phyloP scores from a whole-genome alignment of 2,888 invertebrate species.

The Sipha maydis region DNA sequence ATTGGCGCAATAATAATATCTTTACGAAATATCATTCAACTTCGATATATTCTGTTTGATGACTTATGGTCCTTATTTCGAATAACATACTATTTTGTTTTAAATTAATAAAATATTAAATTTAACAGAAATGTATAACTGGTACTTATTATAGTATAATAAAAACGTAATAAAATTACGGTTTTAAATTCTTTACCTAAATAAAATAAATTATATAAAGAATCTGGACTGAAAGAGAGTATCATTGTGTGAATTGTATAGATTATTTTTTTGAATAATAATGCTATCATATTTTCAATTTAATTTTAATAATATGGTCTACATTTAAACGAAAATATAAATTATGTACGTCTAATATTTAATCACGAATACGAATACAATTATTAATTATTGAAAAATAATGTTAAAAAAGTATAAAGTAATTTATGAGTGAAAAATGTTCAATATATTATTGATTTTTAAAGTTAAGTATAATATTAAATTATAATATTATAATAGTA shows the following conservation, averaged over 20 bases:
- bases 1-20: too few species aligned
- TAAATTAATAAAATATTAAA: neutral
- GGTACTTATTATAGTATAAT: neutral
- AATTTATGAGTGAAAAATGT: too few species aligned
- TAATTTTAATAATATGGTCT: neutral
- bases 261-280: neutral
- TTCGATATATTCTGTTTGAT: too few species aligned
- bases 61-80: neutral
- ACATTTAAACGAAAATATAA: neutral
- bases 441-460: too few species aligned
- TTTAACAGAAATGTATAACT: neutral
- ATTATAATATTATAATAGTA: too few species aligned
- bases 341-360: neutral
- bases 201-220: neutral
- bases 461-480: too few species aligned
- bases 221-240: neutral
- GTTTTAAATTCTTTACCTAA: neutral
- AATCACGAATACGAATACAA: neutral
- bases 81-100: neutral
- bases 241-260: neutral
- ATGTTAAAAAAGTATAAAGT: neutral
- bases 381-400: neutral
- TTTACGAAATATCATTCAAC: too few species aligned
- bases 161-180: neutral
- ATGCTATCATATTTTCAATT: neutral